Evolutionary conservation across 2,113 vertebrate genomes (phyloP).

Genomic region (Pachycephala philippinensis): DNA sequence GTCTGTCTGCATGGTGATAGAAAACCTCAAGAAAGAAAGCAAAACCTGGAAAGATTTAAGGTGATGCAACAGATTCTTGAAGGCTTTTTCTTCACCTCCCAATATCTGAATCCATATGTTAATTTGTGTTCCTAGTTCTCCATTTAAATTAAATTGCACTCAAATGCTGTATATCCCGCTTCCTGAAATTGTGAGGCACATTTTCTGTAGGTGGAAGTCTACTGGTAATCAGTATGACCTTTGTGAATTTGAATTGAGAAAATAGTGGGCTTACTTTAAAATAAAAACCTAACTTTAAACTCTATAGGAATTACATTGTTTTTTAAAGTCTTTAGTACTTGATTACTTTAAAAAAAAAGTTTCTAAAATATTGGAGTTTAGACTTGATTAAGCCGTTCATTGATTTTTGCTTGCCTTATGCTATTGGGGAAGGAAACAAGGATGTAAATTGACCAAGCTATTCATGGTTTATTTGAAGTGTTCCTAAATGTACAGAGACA

Average conservation of each 20-base stretch:
- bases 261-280: neutral
- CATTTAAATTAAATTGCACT: neutral
- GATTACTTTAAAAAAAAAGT: neutral
- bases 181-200: neutral
- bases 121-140: neutral
- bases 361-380: neutral
- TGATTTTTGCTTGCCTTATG: neutral
- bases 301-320: neutral
- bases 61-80: constrained; percentile 53
- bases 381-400: neutral
- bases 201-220: neutral
- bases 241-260: neutral
- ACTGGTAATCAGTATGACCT: neutral
- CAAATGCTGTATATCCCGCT: neutral
- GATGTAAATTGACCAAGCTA: neutral
- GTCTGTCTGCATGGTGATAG: constrained; percentile 97
- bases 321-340: neutral
- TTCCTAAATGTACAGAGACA: neutral
- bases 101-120: neutral
- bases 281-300: neutral
- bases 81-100: neutral
- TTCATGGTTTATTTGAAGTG: neutral
- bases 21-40: constrained; percentile 94
- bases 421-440: neutral
- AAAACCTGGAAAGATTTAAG: constrained; percentile 96